Conservation (phyloP, 2,113 vertebrate genomes). For the Toxostoma redivivum region DNA sequence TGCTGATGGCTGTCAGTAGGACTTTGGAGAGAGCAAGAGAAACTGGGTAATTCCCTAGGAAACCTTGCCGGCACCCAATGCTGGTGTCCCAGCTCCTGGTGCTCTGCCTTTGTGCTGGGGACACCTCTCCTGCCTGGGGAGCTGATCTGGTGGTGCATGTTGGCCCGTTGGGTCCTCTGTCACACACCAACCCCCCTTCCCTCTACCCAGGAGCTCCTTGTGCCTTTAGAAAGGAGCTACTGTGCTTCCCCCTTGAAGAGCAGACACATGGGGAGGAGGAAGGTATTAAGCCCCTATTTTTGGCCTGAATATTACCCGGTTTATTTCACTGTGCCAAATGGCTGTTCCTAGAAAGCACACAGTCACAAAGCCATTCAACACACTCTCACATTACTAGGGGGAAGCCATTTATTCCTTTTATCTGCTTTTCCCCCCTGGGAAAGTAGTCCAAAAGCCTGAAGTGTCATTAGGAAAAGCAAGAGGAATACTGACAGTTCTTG, state of each 20-base stretch:
- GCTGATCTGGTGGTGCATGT: neutral
- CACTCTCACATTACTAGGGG: neutral
- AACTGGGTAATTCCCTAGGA: neutral
- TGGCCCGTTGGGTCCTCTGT: neutral
- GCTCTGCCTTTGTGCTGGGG: accelerated
- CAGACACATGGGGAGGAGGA: neutral
- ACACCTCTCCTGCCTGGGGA: neutral
- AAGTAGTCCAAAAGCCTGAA: neutral
- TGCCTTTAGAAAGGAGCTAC: neutral
- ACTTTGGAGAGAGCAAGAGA: neutral
- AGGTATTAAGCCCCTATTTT: neutral
- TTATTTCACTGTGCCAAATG: neutral
- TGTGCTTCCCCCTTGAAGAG: neutral
- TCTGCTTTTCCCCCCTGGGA: neutral
- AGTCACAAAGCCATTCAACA: neutral
- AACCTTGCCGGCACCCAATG: accelerated
- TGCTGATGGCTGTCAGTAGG: neutral
- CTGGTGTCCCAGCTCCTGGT: neutral
- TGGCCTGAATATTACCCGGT: neutral
- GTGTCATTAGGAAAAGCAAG: neutral
- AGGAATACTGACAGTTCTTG: neutral
- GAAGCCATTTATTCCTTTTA: neutral
- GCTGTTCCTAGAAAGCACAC: neutral
- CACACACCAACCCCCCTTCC: neutral
- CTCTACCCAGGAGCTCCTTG: neutral